These are phyloP conservation scores for Tridacna gigas DNA, from an alignment of 2,888 invertebrate species.

Conservation along the genomic window DNA sequence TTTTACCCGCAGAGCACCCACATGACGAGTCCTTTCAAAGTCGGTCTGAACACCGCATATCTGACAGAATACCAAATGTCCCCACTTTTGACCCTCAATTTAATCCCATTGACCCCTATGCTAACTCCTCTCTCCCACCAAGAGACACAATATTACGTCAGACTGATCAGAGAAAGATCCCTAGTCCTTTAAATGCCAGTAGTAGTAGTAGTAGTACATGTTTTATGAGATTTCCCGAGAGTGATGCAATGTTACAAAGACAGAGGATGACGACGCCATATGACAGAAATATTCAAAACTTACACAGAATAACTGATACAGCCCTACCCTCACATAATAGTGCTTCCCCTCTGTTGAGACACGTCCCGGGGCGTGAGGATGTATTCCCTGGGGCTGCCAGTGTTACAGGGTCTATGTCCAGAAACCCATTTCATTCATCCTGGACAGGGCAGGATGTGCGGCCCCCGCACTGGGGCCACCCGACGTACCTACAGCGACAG, in stretches of 20 bases:
- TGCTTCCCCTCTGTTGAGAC: conserved; percentile 72
- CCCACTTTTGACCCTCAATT: conserved; percentile 58
- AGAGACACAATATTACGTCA: conserved; percentile 64
- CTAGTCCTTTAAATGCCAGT: conserved; percentile 57
- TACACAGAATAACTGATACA: conserved; percentile 77
- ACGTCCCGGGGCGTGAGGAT: conserved; percentile 76
- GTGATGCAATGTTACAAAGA: conserved; percentile 78
- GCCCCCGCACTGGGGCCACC: conserved; percentile 77
- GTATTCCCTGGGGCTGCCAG: conserved; percentile 74
- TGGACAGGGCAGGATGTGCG: conserved; percentile 79
- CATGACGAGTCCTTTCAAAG: conserved; percentile 68
- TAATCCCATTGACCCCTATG: conserved; percentile 62
- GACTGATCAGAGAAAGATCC: conserved; percentile 56
- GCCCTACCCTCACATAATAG: conserved; percentile 67
- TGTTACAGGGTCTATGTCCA: conserved; percentile 75
- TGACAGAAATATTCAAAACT: conserved; percentile 72
- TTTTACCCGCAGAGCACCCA: conserved; percentile 72
- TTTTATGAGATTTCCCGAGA: conserved; percentile 77
- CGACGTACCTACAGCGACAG: conserved; percentile 74
- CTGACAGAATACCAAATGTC: conserved; percentile 68
- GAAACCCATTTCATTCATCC: conserved; percentile 79
- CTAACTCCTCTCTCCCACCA: conserved; percentile 49
- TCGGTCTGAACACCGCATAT: conserved; percentile 59
- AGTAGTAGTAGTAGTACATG: conserved; percentile 63
- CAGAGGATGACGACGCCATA: conserved; percentile 77